phyloP scores from a whole-genome alignment of 2,888 invertebrate genomes.

The Agonum fuliginosum region DNA sequence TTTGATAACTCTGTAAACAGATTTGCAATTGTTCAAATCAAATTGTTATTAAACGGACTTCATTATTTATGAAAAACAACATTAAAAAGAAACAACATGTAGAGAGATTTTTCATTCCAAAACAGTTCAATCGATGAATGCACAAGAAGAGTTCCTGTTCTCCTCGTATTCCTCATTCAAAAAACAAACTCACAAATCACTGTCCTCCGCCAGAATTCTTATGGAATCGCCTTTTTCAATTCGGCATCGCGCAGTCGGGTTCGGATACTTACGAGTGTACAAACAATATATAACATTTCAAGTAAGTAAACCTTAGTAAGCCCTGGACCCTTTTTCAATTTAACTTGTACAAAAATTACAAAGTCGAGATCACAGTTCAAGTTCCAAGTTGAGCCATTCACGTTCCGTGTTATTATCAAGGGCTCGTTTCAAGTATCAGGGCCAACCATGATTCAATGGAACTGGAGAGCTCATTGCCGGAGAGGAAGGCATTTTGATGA shows the following conservation, averaged over 20 bases:
- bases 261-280: constrained; percentile 23
- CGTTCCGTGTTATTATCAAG: constrained; percentile 51
- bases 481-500: background rate
- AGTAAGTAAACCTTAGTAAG: constrained; percentile 28
- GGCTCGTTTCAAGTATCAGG: constrained; percentile 50
- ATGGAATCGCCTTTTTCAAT: constrained; percentile 33
- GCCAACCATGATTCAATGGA: constrained; percentile 15
- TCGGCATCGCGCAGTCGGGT: constrained; percentile 1
- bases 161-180: constrained; percentile 16
- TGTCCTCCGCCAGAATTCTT: background rate
- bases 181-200: constrained; percentile 29
- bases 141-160: no score
- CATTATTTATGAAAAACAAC: no score
- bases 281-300: constrained; percentile 37
- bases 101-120: no score
- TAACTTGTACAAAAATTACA: constrained; percentile 54
- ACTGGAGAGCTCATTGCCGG: background rate
- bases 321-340: constrained; percentile 48
- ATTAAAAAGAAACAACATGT: no score
- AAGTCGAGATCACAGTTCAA: constrained; percentile 55
- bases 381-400: constrained; percentile 52
- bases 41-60: no score
- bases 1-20: no score
- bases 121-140: no score
- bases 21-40: no score